These are phyloP conservation scores for Arge pagana DNA, from an alignment of 2,888 invertebrate species.

Conservation along the genomic window DNA sequence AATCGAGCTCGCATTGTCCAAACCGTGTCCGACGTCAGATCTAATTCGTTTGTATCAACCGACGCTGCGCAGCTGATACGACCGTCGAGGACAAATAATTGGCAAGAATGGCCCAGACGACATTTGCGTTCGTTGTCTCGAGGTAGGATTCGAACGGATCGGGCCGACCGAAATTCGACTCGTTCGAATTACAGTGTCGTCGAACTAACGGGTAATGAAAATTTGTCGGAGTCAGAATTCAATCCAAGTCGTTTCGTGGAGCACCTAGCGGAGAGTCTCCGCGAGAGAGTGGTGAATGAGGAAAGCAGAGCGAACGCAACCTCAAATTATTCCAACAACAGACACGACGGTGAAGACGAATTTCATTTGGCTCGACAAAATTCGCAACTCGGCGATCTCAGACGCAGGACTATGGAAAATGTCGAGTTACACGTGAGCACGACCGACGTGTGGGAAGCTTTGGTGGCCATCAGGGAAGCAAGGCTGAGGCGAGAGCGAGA, in stretches of 20 bases:
- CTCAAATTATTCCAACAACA: constrained; percentile 37
- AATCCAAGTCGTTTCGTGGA: constrained; percentile 30
- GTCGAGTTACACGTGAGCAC: constrained; percentile 56
- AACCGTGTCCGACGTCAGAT: constrained; percentile 37
- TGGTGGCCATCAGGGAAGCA: constrained; percentile 69
- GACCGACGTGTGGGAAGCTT: constrained; percentile 71
- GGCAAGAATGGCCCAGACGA: constrained; percentile 40
- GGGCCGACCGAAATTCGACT: constrained; percentile 34
- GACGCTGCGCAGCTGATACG: constrained; percentile 38
- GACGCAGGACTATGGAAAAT: constrained; percentile 44
- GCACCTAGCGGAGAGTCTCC: constrained; percentile 3
- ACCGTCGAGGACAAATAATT: constrained; percentile 39
- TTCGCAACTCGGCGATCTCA: constrained; percentile 38
- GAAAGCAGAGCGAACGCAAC: constrained; percentile 27
- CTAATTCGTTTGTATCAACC: constrained; percentile 36
- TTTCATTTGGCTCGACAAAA: constrained; percentile 36
- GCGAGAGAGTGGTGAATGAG: constrained; percentile 26
- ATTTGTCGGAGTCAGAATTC: constrained; percentile 21
- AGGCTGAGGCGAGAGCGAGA: constrained; percentile 64
- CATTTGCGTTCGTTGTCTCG: constrained; percentile 34
- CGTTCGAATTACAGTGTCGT: constrained; percentile 40
- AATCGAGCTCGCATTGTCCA: constrained; percentile 44
- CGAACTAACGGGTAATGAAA: constrained; percentile 35
- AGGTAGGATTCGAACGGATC: constrained; percentile 29
- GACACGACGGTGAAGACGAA: constrained; percentile 34